A percentile compares a stretch with the other conserved stretches of the same genome.
These are phyloP conservation scores for Anomalospiza imberbis DNA, from an alignment of 2,797 vertebrate species.

Conservation along the genomic window DNA sequence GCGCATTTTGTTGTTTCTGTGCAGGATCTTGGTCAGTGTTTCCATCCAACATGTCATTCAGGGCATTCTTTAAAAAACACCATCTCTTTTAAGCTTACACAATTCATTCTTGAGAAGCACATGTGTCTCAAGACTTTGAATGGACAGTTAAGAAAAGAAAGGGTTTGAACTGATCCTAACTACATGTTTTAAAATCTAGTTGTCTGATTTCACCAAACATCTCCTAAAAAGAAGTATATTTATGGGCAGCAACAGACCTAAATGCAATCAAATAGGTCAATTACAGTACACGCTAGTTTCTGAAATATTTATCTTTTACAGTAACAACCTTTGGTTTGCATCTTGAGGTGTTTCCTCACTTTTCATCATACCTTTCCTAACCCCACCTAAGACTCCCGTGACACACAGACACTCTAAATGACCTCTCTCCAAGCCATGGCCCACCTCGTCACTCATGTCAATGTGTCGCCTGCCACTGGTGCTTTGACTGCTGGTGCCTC, in stretches of 20 bases:
- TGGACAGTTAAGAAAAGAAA: background rate
- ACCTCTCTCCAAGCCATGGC: background rate
- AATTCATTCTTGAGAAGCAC: background rate
- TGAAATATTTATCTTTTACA: background rate
- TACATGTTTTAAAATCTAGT: background rate
- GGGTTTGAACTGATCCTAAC: background rate
- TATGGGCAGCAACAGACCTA: background rate
- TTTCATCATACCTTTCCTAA: background rate
- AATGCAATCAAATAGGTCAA: background rate
- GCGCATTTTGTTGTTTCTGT: background rate
- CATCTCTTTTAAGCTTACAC: background rate
- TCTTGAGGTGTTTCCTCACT: background rate
- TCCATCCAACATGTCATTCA: background rate
- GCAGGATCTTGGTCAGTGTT: background rate
- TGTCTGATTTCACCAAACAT: background rate
- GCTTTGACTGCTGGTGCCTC: background rate
- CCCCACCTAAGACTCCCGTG: background rate
- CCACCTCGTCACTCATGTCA: rapidly evolving
- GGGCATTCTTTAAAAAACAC: background rate
- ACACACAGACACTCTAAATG: background rate
- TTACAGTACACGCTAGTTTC: background rate
- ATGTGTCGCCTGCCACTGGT: background rate
- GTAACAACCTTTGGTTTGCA: background rate
- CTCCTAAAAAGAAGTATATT: background rate
- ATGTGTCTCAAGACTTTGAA: background rate